Evolutionary conservation across 2,113 vertebrate genomes (phyloP).

Genomic region (Microtus oregoni): DNA sequence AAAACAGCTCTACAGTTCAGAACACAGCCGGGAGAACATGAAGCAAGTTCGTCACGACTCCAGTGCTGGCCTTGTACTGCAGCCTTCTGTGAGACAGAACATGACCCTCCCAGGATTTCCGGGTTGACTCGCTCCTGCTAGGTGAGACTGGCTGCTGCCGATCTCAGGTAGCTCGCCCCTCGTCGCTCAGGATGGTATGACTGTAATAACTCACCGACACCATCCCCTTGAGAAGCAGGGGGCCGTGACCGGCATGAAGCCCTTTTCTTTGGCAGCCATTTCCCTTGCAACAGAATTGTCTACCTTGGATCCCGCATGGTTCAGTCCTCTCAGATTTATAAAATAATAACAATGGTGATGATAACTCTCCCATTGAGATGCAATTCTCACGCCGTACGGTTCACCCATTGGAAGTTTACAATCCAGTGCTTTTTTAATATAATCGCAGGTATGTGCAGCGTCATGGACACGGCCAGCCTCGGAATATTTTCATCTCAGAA

Average conservation of each 20-base stretch:
- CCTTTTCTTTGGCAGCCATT: not conserved
- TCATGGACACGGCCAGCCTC: not conserved
- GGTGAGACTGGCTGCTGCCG: rapidly evolving
- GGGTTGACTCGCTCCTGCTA: rapidly evolving
- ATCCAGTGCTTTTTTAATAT: not conserved
- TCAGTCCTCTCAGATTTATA: not conserved
- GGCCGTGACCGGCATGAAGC: not conserved
- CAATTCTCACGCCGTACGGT: not conserved
- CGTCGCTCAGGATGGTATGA: not conserved
- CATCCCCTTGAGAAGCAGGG: not conserved
- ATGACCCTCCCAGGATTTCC: not conserved
- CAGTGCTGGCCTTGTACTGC: rapidly evolving
- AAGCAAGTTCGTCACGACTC: not conserved
- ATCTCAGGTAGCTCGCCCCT: not conserved
- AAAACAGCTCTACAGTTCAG: constrained; percentile 61
- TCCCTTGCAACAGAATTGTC: constrained; percentile 23
- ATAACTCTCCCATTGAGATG: not conserved
- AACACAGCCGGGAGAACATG: constrained; percentile 11
- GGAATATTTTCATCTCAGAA: not conserved
- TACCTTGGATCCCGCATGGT: not conserved
- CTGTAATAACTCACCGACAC: constrained; percentile 53
- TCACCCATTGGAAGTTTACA: not conserved
- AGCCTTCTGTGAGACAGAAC: not conserved
- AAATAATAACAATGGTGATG: not conserved
- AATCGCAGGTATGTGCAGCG: not conserved